Evolutionary conservation across 2,797 vertebrate species (phyloP).

Genomic region (Fratercula arctica): DNA sequence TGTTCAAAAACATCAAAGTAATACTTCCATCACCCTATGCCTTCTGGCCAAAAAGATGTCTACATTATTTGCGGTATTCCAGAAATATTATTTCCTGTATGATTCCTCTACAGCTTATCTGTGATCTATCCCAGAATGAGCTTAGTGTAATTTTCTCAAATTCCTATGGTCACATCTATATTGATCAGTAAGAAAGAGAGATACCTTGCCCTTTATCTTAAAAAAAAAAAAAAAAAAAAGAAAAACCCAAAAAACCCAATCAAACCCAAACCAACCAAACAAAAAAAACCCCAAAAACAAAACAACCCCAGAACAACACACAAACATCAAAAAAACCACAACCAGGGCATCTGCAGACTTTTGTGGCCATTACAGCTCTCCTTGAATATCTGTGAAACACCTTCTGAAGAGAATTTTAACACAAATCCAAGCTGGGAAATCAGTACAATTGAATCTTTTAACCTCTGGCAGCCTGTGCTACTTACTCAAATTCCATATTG

Average conservation of each 20-base stretch:
- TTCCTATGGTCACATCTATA: background rate
- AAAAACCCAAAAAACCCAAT: background rate
- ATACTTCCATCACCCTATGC: background rate
- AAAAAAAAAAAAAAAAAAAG: background rate
- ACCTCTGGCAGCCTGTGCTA: background rate
- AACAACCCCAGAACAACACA: background rate
- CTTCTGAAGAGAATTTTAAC: background rate
- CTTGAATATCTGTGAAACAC: background rate
- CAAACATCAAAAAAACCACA: background rate
- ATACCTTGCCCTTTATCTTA: background rate
- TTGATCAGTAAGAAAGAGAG: background rate
- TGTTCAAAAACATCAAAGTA: background rate
- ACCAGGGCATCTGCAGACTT: background rate
- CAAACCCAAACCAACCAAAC: background rate
- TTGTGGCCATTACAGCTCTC: background rate
- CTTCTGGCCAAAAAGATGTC: background rate
- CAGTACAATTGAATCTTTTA: background rate
- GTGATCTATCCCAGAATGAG: background rate
- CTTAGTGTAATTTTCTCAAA: background rate
- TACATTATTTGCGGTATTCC: background rate
- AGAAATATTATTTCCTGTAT: background rate
- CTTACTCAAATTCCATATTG: background rate
- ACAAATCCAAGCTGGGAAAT: background rate
- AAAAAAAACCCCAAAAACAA: background rate
- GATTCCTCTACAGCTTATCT: background rate